Percentiles rank a stretch among this genome's conserved stretches.
These are phyloP conservation scores for Redunca redunca DNA, from an alignment of 2,113 vertebrate genomes.

Conservation along the genomic window DNA sequence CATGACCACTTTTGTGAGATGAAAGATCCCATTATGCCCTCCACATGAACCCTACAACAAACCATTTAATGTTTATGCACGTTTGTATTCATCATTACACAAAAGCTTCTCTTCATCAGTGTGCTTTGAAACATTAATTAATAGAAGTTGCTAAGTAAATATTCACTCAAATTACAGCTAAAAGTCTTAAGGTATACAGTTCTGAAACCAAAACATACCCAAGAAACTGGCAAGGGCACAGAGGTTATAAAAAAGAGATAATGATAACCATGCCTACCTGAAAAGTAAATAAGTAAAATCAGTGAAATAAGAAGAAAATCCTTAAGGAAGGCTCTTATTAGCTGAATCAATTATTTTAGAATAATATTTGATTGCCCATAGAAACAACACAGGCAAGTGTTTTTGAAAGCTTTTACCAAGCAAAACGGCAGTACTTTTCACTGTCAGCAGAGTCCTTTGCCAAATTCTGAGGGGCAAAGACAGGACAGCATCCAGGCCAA, in stretches of 20 bases:
- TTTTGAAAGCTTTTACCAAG: background rate
- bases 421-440: background rate
- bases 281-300: background rate
- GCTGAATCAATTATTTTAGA: background rate
- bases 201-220: background rate
- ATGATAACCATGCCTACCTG: background rate
- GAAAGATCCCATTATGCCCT: background rate
- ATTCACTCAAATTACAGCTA: background rate
- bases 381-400: background rate
- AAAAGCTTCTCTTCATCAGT: background rate
- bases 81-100: background rate
- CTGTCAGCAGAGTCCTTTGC: background rate
- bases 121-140: background rate
- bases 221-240: background rate
- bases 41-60: background rate
- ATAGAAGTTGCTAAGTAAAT: background rate
- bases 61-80: background rate
- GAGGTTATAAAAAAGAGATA: background rate
- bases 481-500: background rate
- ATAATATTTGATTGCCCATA: background rate
- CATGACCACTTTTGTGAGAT: background rate
- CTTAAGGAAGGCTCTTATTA: background rate
- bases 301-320: background rate
- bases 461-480: background rate
- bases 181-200: background rate